phyloP scores from a whole-genome alignment of 2,113 vertebrate species.

The Macrotus californicus region DNA sequence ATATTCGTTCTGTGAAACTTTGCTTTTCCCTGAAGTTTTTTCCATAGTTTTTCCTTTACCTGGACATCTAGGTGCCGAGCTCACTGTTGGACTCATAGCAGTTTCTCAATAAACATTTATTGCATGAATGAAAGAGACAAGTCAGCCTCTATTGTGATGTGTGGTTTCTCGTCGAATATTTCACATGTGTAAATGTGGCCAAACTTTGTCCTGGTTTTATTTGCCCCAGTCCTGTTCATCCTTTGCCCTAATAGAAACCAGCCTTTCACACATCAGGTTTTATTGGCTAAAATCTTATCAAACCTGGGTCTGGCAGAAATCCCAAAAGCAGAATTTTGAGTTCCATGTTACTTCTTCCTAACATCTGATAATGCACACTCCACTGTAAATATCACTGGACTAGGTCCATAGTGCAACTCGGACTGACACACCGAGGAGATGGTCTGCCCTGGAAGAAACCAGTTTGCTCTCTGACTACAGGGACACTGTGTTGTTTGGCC shows the following conservation, averaged over 20 bases:
- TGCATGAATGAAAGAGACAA: neutral
- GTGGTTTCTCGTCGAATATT: neutral
- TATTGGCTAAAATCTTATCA: constrained; percentile 29
- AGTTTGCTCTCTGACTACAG: neutral
- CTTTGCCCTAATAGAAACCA: constrained; percentile 7
- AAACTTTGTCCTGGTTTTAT: neutral
- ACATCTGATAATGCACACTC: neutral
- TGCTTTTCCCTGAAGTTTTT: neutral
- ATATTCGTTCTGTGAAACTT: neutral
- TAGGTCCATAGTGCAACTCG: neutral
- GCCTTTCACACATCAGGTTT: neutral
- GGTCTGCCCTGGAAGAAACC: neutral
- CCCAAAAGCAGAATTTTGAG: neutral
- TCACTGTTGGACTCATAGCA: neutral
- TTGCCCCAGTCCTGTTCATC: neutral
- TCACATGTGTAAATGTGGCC: neutral
- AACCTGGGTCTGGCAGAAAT: neutral
- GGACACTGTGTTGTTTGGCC: neutral
- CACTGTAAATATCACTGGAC: neutral
- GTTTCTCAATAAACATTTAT: neutral
- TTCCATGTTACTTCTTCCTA: neutral
- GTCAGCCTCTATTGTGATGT: neutral
- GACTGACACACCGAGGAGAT: neutral
- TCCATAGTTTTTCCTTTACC: neutral
- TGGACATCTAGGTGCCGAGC: neutral